Percentiles rank a stretch among this genome's conserved stretches.
Conservation (phyloP, 2,797 vertebrate species). For the Brachyrhaphis roseni region DNA sequence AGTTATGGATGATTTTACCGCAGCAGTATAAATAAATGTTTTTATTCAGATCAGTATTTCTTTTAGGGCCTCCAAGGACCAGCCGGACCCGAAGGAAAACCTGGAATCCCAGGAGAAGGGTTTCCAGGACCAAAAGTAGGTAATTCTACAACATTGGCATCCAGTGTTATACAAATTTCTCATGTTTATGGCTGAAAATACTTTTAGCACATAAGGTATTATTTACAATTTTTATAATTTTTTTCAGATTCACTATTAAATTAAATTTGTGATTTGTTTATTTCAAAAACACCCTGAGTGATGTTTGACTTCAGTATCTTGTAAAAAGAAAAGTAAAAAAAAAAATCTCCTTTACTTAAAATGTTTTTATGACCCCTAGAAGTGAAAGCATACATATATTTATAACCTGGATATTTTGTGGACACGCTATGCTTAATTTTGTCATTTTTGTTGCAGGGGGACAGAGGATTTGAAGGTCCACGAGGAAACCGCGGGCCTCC, state of each 20-base stretch:
- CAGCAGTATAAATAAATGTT: neutral
- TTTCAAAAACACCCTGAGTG: neutral
- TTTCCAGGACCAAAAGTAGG: constrained; percentile 86
- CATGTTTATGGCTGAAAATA: neutral
- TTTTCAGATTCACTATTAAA: neutral
- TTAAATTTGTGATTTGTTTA: neutral
- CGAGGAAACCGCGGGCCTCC: constrained; percentile 77
- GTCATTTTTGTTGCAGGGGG: constrained; percentile 78
- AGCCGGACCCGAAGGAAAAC: constrained; percentile 80
- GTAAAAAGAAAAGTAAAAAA: neutral
- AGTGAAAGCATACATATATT: neutral
- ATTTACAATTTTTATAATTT: neutral
- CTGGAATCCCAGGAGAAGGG: constrained; percentile 82
- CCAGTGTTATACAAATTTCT: neutral
- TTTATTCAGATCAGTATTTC: constrained; percentile 2
- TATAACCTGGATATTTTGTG: neutral
- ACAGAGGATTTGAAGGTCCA: constrained; percentile 83
- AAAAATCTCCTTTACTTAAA: neutral
- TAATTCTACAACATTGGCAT: neutral
- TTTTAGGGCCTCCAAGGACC: constrained; percentile 82
- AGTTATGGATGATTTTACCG: neutral
- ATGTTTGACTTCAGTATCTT: neutral
- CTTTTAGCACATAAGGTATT: neutral
- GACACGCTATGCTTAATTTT: neutral
- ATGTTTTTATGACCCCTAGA: neutral